Evolutionary conservation across 2,888 invertebrate genomes (phyloP), one percentile per base, ranked within the genome.

Genomic region (Pheosia tremula): DNA sequence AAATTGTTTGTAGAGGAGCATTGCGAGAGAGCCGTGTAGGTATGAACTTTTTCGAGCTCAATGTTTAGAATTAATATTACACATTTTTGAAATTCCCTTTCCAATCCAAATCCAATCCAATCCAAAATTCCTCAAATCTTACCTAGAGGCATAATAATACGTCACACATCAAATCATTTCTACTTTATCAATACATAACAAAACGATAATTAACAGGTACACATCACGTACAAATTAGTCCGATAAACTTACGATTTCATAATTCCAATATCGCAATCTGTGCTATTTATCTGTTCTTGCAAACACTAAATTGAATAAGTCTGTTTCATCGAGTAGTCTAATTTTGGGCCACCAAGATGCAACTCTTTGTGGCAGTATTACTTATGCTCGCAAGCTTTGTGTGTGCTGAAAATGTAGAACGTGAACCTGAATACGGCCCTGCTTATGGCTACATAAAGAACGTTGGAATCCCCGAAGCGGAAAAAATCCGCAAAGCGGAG

Each of bases 1-100:
- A 82, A 84, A 82, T 84, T 86, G 85, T 85, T 87, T 86, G 81
- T 79, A 81, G 78, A 80, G 81, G 84, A 82, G 84, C 83, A 85
- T 79, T 84, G 82, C 78, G 83, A 82, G 9, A 45, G 10, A 45
- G 9, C 4, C 43, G n/a, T n/a, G 47, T 9, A 3, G n/a, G 11
- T n/a, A 47, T 47, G 3, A 43, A 9, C 3, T 1, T 43, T 24
- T 24, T 24, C 24, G 24, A 24, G 24, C 24, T 24, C 24, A 24
- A 24, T 24, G 2, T 24, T 24, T 24, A 24, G 24, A 24, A 24
- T 24, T 24, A 24, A 24, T 2, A 2, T 24, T 41, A 41, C 41
- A 41, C 41, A 5, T 41, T 41, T 0, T 41, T 41, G 8, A 8
- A 41, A 41, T 41, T 5, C 41, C n/a, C n/a, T n/a, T n/a, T n/a